Evolutionary conservation across 2,113 vertebrate species (phyloP).

Genomic region (Melanostigma gelatinosum): DNA sequence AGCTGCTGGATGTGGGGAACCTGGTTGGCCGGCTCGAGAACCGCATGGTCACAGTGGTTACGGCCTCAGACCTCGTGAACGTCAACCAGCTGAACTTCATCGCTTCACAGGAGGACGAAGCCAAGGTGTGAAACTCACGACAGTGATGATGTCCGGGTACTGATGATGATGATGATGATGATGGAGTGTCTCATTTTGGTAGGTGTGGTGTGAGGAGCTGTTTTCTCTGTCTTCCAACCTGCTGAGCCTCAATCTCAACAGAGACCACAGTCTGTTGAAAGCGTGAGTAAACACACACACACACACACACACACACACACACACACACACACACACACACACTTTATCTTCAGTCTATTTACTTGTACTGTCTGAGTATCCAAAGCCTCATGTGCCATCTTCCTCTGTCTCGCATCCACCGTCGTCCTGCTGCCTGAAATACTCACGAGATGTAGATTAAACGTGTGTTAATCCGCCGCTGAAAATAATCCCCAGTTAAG

Average conservation of each 20-base stretch:
- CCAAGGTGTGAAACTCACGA: conserved; percentile 85
- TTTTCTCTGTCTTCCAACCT: conserved; percentile 96
- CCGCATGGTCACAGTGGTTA: conserved; percentile 95
- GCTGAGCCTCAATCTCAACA: conserved; percentile 95
- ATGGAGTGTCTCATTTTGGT: conserved; percentile 32
- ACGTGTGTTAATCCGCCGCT: not conserved
- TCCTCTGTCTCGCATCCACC: not conserved
- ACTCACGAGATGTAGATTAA: not conserved
- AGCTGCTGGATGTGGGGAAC: conserved; percentile 93
- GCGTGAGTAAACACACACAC: conserved; percentile 87
- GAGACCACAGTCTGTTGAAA: conserved; percentile 95
- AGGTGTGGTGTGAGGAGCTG: conserved; percentile 97
- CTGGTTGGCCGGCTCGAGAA: conserved; percentile 92
- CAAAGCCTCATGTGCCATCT: not conserved
- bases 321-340: conserved; percentile 13
- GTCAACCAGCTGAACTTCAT: conserved; percentile 96
- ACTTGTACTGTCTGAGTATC: not conserved
- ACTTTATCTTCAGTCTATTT: not conserved
- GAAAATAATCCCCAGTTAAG: conserved; percentile 3
- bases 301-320: conserved; percentile 15
- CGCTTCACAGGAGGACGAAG: conserved; percentile 95
- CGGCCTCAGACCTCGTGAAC: conserved; percentile 94
- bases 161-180: not conserved
- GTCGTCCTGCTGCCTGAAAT: not conserved
- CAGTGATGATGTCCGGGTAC: not conserved